A percentile compares a stretch with the other conserved stretches of the same genome.
Evolutionary conservation across 1,140 invertebrate genomes (phyloP).

Genomic region (Acromyrmex charruanus): DNA sequence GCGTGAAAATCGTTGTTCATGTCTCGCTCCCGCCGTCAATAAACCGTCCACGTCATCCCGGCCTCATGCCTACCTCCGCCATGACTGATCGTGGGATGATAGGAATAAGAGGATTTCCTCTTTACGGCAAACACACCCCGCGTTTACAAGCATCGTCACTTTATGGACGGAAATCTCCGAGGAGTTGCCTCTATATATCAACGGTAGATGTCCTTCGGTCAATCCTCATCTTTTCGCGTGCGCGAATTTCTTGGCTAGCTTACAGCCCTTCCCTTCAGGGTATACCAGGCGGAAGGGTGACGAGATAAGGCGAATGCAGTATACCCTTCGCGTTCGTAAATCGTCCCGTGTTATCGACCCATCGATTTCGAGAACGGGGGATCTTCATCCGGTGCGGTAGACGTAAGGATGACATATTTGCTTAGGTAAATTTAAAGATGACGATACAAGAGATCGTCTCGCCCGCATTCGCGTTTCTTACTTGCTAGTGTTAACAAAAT

Average conservation of each 20-base stretch:
- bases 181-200: slow-evolving; percentile 57
- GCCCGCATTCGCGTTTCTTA: neutral
- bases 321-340: slow-evolving; percentile 33
- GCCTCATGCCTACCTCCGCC: neutral
- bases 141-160: slow-evolving; percentile 77
- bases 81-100: slow-evolving; percentile 58
- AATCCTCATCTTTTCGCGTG: slow-evolving; percentile 69
- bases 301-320: slow-evolving; percentile 19
- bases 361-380: slow-evolving; percentile 37
- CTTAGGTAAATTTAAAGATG: slow-evolving; percentile 45
- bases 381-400: slow-evolving; percentile 21
- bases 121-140: slow-evolving; percentile 48
- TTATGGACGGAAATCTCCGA: slow-evolving; percentile 66
- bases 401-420: slow-evolving; percentile 53
- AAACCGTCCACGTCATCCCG: neutral
- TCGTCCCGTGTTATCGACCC: slow-evolving; percentile 54
- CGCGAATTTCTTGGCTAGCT: slow-evolving; percentile 36
- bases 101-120: slow-evolving; percentile 61
- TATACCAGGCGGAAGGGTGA: neutral
- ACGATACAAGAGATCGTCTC: slow-evolving; percentile 15
- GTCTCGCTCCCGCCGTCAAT: neutral
- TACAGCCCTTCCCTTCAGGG: neutral
- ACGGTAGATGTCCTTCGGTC: slow-evolving; percentile 60
- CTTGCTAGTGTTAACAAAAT: neutral
- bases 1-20: slow-evolving; percentile 58